phyloP scores from a whole-genome alignment of 2,797 vertebrate species.

The Characodon lateralis region DNA sequence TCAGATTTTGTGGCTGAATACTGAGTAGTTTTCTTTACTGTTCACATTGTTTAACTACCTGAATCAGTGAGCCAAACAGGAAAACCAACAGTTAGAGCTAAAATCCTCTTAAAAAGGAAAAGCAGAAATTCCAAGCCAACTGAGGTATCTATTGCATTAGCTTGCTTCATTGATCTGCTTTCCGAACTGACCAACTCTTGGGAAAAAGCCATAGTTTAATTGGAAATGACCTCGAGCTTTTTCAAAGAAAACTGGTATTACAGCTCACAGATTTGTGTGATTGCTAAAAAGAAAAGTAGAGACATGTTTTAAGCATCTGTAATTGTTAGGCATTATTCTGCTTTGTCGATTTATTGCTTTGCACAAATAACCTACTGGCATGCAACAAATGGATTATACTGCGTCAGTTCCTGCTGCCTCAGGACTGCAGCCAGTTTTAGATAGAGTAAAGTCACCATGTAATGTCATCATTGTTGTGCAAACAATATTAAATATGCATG shows the following conservation, averaged over 20 bases:
- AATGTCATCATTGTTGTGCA: constrained; percentile 48
- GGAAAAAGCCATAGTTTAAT: constrained; percentile 36
- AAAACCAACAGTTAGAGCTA: constrained; percentile 17
- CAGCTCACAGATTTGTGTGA: constrained; percentile 35
- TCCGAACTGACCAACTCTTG: constrained; percentile 48
- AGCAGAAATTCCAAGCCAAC: constrained; percentile 31
- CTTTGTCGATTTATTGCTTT: constrained; percentile 19
- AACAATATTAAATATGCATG: constrained; percentile 64
- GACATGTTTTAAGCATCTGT: constrained; percentile 38
- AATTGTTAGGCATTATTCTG: constrained; percentile 36
- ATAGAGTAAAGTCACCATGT: constrained; percentile 40
- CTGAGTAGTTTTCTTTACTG: constrained; percentile 18
- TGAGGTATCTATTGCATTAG: constrained; percentile 27
- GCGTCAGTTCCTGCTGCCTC: constrained; percentile 24
- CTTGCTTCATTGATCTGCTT: constrained; percentile 62
- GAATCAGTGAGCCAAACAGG: constrained; percentile 28
- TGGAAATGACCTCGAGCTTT: constrained; percentile 47
- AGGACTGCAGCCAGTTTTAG: constrained; percentile 24
- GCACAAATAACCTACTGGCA: neutral
- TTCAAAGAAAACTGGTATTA: constrained; percentile 44
- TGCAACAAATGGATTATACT: constrained; percentile 30
- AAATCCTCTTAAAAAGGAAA: constrained; percentile 27
- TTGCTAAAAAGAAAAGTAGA: constrained; percentile 22
- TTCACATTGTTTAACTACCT: constrained; percentile 16
- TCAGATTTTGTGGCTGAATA: constrained; percentile 20